A percentile compares a stretch with the other conserved stretches of the same genome.
Evolutionary conservation across 1,140 invertebrate genomes (phyloP).

Genomic region (Tetramorium parvispinum): DNA sequence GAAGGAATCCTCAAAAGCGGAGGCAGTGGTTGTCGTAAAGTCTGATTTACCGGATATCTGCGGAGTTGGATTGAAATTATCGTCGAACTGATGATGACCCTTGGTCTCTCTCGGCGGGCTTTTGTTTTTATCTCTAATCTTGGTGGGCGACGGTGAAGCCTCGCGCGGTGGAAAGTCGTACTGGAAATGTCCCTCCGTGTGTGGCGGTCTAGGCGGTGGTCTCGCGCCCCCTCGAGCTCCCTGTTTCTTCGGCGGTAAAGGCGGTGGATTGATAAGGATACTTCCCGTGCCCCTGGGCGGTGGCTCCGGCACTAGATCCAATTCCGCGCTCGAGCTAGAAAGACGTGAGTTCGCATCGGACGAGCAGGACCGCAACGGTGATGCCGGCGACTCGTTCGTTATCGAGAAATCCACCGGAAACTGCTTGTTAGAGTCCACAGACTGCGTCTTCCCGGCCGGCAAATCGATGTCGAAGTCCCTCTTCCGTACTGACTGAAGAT

Average conservation of each 20-base stretch:
- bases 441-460: conserved; percentile 64
- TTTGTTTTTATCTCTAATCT: conserved; percentile 67
- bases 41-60: conserved; percentile 76
- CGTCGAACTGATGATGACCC: conserved; percentile 78
- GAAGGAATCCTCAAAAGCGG: conserved; percentile 83
- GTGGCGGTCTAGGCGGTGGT: conserved; percentile 89
- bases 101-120: conserved; percentile 71
- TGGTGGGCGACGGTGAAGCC: conserved; percentile 80
- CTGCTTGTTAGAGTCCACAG: conserved; percentile 75
- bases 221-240: conserved; percentile 81
- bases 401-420: conserved; percentile 82
- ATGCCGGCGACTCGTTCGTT: conserved; percentile 79
- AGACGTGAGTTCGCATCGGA: conserved; percentile 81
- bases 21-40: conserved; percentile 68
- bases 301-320: conserved; percentile 89
- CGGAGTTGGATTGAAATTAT: conserved; percentile 82
- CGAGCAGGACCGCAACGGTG: conserved; percentile 79
- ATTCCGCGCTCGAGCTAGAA: conserved; percentile 82
- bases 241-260: conserved; percentile 93
- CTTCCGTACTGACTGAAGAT: conserved; percentile 75
- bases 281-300: conserved; percentile 88
- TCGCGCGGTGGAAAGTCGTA: conserved; percentile 88
- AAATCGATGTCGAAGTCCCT: conserved; percentile 79
- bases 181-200: conserved; percentile 86
- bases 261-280: conserved; percentile 90